Evolutionary conservation across 2,888 invertebrate genomes (phyloP), one percentile per base, ranked within the genome.

Genomic region (Sarcophaga caerulescens): DNA sequence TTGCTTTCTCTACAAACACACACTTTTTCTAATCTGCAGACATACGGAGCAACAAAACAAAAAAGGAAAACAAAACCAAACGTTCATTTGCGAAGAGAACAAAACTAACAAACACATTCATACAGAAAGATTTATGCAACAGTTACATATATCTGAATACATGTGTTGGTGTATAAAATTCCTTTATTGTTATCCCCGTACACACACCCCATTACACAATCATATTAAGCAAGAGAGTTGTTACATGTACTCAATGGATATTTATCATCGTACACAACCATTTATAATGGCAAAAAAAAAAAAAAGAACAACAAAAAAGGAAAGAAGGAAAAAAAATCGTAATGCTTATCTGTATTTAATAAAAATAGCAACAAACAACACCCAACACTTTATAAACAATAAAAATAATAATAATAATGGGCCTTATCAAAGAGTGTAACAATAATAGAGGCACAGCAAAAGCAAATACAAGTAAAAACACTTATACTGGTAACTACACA

Each of bases 351-450:
- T 63, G 35, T 1, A 35, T 35, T 10, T 35, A 35, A 35, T 35
- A 35, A 35, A 35, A 35, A 35, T 35, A 19, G 59, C 35, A 69
- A 62, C 35, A 70, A 78, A 66, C 62, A 65, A 45, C 8, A 35
- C 52, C 35, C 70, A 71, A 82, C 83, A 73, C 44, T 77, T 62
- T 66, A 66, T 60, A 66, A 65, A 82, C 68, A 78, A 74, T 77
- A 83, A 78, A 69, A 45, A 81, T 11, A 19, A 80, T 71, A 45
- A 81, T 11, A 19, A 80, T 71, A 35, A 75, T 75, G 68, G 63
- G 44, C 21, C 78, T 83, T 83, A 83, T 83, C 83, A 25, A 45
- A 35, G 35, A 35, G 35, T 35, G 35, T 35, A 35, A 35, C 35
- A 35, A 10, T 35, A 35, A 35, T 35, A 35, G 35, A 35, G 35